A percentile compares a stretch with the other conserved stretches of the same genome.
phyloP scores from a whole-genome alignment of 2,113 vertebrate genomes.

The Myotis lucifugus region DNA sequence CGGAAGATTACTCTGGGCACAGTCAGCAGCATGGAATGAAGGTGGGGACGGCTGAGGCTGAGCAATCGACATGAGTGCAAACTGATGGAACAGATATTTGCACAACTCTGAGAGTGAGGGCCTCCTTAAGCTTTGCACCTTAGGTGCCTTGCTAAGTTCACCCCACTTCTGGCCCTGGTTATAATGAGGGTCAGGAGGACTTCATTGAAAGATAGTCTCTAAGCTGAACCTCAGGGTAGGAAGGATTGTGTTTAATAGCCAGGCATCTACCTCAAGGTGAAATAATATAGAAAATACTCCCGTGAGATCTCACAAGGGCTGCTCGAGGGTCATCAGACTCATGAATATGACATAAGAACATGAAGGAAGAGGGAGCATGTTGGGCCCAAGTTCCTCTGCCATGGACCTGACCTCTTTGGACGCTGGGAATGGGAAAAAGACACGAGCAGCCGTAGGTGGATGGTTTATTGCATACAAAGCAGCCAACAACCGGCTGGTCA shows the following conservation, averaged over 20 bases:
- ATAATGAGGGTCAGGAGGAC: not conserved
- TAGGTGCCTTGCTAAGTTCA: not conserved
- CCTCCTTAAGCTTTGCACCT: not conserved
- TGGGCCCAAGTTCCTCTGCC: too few species aligned
- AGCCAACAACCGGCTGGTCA: too few species aligned
- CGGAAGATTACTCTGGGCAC: not conserved
- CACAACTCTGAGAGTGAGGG: accelerated
- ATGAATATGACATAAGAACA: not conserved
- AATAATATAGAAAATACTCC: not conserved
- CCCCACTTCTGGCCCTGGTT: not conserved
- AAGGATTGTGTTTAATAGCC: not conserved
- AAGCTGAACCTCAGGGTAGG: not conserved
- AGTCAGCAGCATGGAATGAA: not conserved
- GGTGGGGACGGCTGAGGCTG: not conserved
- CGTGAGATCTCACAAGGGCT: not conserved
- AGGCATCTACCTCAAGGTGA: not conserved
- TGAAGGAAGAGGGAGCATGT: not conserved
- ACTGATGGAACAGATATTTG: accelerated
- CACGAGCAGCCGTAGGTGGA: too few species aligned
- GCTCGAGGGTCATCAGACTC: not conserved
- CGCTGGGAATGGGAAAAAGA: too few species aligned
- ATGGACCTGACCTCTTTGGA: too few species aligned
- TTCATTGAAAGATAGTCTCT: not conserved
- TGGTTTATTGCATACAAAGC: too few species aligned
- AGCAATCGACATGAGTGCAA: not conserved